Evolutionary conservation across 30 jellyfish, hydroid and myxozoan species (phyloP), one percentile per base, ranked within the genome.

Genomic region (Chironex yamaguchii): DNA sequence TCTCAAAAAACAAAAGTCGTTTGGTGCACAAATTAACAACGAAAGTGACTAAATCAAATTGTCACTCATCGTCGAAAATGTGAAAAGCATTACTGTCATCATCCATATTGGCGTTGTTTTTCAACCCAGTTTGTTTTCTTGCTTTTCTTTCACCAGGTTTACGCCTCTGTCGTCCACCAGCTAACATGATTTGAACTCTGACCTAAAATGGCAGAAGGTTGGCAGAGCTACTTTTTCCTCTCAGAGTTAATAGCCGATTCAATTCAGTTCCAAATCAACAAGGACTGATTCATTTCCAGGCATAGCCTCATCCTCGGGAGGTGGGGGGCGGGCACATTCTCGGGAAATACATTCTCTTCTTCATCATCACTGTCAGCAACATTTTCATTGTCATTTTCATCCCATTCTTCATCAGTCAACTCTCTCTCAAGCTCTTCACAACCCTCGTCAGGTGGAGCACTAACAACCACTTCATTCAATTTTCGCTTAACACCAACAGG

Each of bases 131-230:
- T 53, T 42, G 62, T 42, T 42, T n/a, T 53, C 20, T 53, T 53
- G 71, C 20, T 53, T 53, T 17, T 53, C 71, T 4, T 53, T 53
- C 71, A n/a, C 25, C 31, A 53, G 13, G 31, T 53, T 17, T 53
- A 17, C 71, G 71, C 71, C 71, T 53, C 71, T 53, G 71, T 17
- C 71, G 79, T 20, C 30, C 79, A 24, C 9, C 79, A 30, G 79
- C 79, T 27, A 27, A 24, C 63, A 24, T 66, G 62, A 23, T 66
- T 66, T 66, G 63, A 12, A 66, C 62, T 66, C 79, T 30, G 63
- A 66, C 67, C 79, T 23, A 66, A 30, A 66, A 66, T 66, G 79
- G 67, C n/a, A 66, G 79, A 27, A 66, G 52, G 21, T 66, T 66
- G 52, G 79, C 62, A 27, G 79, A 3, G 67, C 62, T 66, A 66